Evolutionary conservation across 1,140 invertebrate genomes (phyloP).

Genomic region (Lysiphlebus fabarum): DNA sequence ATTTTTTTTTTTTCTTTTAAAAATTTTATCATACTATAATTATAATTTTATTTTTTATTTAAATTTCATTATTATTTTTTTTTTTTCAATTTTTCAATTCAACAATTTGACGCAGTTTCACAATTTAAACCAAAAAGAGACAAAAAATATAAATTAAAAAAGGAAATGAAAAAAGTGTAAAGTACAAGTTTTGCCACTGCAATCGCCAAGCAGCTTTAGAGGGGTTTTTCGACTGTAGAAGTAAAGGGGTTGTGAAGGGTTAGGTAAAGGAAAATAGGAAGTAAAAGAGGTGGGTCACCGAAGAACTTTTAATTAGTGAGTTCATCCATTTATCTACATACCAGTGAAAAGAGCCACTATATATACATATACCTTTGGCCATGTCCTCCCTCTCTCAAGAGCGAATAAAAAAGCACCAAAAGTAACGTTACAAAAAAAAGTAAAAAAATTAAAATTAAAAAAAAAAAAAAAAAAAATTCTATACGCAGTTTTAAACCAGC

Average conservation of each 20-base stretch:
- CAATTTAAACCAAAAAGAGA: too few species aligned
- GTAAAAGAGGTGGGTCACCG: background rate
- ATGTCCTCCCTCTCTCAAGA: background rate
- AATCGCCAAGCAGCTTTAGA: too few species aligned
- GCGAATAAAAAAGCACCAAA: conserved; percentile 5
- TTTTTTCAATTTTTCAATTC: too few species aligned
- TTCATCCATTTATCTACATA: conserved; percentile 44
- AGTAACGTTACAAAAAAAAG: background rate
- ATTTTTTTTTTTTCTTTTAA: too few species aligned
- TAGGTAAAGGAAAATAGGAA: conserved; percentile 6
- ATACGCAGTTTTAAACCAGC: too few species aligned
- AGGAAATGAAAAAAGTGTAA: background rate
- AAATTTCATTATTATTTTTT: too few species aligned
- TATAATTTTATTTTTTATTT: too few species aligned
- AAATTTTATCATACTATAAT: too few species aligned
- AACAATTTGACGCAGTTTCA: too few species aligned
- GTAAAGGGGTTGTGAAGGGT: background rate
- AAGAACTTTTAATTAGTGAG: conserved; percentile 49
- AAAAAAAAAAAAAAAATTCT: conserved; percentile 13
- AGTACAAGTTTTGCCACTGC: background rate
- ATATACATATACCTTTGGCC: conserved; percentile 15
- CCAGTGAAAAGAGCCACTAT: conserved; percentile 32
- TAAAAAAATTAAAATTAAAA: background rate
- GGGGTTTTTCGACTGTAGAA: background rate
- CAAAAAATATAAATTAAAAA: background rate